Base-by-base conservation (phyloP, 2,113 vertebrate genomes). In the Oenanthe oenanthe region DNA sequence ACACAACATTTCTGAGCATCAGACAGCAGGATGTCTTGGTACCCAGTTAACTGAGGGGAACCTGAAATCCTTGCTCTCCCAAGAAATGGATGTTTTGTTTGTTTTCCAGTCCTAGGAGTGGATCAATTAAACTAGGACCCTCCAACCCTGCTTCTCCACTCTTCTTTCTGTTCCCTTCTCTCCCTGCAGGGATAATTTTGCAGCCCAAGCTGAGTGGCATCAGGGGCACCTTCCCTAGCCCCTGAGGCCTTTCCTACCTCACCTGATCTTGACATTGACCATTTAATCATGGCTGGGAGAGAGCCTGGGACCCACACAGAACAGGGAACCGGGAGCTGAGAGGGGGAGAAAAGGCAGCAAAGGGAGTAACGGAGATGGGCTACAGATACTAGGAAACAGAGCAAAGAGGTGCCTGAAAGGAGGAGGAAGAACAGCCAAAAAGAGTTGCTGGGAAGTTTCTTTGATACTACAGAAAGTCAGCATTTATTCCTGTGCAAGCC, bases 261-360 rank as follows among this genome's bases (percentile, higher is more conserved):
- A 68, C 19, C n/a, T 51, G 12, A 45, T 66, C 12, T 6, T 54
- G 26, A 8, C 13, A 17, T 26, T 73, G n/a, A 36, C 28, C 12
- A 8, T 70, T 83, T 48, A 65, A 43, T 43, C 13, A 32, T 29
- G 24, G 17, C 12, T 57, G 24, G 10, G 15, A 4, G 5, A 54
- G 31, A 25, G 8, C 29, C 51, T 67, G 48, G 32, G 31, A 67
- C 22, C 17, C 14, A 25, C 12, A 12, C 6, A 24, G 10, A 19
- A 24, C 13, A 58, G 15, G 15, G 28, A 82, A 5, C 17, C 0
- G 3, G 62, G 26, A 75, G 20, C 20, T 65, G 38, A 0, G 0
- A 54, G 14, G 7, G 45, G 20, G 45, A 45, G 22, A 57, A 73
- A 58, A 68, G 29, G 50, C n/a, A 83, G 51, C 22, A 47, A 62